Conservation (phyloP, 2,113 vertebrate genomes). For the Gracilinanus agilis region DNA sequence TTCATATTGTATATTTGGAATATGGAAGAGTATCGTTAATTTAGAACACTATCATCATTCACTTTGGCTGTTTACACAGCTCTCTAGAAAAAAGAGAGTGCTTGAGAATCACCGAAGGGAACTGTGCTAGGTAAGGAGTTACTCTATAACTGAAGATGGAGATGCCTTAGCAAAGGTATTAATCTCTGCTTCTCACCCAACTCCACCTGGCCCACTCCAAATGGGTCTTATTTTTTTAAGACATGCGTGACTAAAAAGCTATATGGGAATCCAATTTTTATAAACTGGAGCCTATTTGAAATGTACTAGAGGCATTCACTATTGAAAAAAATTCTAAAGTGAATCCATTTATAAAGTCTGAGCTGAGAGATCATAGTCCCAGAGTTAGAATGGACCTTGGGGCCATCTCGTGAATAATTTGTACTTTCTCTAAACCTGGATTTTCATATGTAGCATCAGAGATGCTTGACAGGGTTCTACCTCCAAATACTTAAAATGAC, state of each 20-base stretch:
- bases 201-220: background rate
- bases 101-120: background rate
- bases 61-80: background rate
- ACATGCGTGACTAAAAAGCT: background rate
- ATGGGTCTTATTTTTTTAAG: background rate
- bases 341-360: background rate
- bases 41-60: slow-evolving; percentile 5
- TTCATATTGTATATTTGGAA: slow-evolving; percentile 45
- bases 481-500: background rate
- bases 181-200: background rate
- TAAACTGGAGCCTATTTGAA: background rate
- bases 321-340: background rate
- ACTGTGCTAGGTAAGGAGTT: background rate
- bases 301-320: background rate
- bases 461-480: background rate
- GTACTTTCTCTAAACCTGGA: background rate
- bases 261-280: background rate
- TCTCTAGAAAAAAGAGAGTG: background rate
- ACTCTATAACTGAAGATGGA: background rate
- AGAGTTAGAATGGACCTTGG: background rate
- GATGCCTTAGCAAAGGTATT: background rate
- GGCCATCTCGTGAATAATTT: background rate
- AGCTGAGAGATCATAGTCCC: background rate
- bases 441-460: background rate
- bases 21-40: slow-evolving; percentile 36